A percentile compares a stretch with the other conserved stretches of the same genome.
phyloP scores from a whole-genome alignment of 2,113 vertebrate genomes.

The Craseonycteris thonglongyai region DNA sequence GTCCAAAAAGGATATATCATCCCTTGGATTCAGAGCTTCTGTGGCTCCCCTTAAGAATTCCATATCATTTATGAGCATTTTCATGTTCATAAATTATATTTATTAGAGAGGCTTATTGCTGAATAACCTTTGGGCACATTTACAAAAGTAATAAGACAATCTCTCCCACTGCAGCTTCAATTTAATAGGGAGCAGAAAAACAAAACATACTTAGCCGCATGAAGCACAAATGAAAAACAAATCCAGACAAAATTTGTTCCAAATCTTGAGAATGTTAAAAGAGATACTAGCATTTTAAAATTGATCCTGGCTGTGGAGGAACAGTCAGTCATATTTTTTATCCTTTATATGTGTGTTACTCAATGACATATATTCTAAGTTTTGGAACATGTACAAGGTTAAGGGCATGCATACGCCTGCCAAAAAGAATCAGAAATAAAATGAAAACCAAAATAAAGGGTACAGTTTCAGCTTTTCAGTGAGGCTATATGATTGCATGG shows the following conservation, averaged over 20 bases:
- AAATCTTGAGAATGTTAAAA: conserved; percentile 17
- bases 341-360: neutral
- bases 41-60: conserved; percentile 35
- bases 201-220: neutral
- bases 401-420: neutral
- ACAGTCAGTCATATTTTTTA: neutral
- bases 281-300: neutral
- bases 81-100: conserved; percentile 50
- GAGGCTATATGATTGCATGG: neutral
- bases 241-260: neutral
- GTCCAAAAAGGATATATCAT: neutral
- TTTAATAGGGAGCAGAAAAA: conserved; percentile 50
- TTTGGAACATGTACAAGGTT: neutral
- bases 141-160: conserved; percentile 45
- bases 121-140: conserved; percentile 49
- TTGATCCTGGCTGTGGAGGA: neutral
- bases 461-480: neutral
- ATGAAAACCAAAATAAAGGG: neutral
- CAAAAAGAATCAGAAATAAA: neutral
- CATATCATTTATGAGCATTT: conserved; percentile 44
- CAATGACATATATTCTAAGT: neutral
- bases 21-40: neutral
- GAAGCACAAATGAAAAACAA: conserved; percentile 22
- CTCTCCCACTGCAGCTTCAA: neutral
- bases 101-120: conserved; percentile 45